These are phyloP conservation scores for Camelus dromedarius DNA, from an alignment of 2,113 vertebrate genomes.

Conservation along the genomic window DNA sequence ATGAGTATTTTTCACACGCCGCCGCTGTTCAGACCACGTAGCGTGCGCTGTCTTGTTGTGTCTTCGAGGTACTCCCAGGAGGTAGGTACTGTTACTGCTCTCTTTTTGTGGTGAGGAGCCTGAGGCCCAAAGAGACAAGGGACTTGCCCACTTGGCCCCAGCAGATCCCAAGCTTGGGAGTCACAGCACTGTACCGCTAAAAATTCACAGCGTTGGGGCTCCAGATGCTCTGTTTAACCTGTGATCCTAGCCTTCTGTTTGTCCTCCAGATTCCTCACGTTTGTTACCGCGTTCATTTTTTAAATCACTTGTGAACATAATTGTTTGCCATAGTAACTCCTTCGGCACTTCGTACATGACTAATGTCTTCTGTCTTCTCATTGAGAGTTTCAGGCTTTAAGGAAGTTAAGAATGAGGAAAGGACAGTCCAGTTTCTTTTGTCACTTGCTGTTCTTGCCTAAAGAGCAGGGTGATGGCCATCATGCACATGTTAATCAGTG, in stretches of 20 bases:
- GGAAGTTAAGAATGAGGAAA: background rate
- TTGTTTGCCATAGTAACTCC: background rate
- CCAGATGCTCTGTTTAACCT: background rate
- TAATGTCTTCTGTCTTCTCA: background rate
- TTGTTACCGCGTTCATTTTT: background rate
- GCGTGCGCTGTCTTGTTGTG: background rate
- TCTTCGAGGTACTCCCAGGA: background rate
- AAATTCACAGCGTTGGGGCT: background rate
- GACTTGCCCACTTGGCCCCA: background rate
- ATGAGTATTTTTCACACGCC: background rate
- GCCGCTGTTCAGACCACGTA: background rate
- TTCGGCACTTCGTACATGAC: background rate
- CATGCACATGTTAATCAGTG: rapidly evolving
- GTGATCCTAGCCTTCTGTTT: background rate
- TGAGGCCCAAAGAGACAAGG: background rate
- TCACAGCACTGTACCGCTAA: background rate
- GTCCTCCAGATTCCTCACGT: no score
- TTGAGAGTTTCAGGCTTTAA: background rate
- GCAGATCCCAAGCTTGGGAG: background rate
- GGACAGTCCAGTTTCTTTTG: background rate
- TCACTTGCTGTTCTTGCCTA: background rate
- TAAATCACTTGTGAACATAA: background rate
- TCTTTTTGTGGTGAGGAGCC: background rate
- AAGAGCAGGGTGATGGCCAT: background rate
- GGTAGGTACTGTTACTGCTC: background rate